phyloP scores from a whole-genome alignment of 2,888 invertebrate species.

The Drosophila infuscata region DNA sequence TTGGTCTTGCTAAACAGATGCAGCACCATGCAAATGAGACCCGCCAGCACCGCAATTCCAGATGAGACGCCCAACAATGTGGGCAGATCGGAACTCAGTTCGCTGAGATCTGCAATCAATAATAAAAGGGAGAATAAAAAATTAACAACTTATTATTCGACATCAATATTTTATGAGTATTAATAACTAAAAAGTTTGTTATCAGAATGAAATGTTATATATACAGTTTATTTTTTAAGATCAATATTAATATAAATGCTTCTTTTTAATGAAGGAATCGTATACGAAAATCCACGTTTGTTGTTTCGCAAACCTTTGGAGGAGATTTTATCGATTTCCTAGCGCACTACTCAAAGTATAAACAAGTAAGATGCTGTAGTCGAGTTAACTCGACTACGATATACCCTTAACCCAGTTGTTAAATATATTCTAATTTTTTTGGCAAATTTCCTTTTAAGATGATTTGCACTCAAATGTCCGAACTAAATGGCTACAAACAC shows the following conservation, averaged over 20 bases:
- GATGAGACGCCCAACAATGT: constrained; percentile 94
- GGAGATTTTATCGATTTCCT: neutral
- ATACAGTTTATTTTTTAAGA: neutral
- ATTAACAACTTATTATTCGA: neutral
- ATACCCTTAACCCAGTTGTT: no score
- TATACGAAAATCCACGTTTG: no score
- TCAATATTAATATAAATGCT: neutral
- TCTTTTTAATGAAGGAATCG: neutral
- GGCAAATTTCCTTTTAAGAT: no score
- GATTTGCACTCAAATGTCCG: no score
- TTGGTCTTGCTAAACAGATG: constrained; percentile 90
- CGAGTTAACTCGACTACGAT: no score
- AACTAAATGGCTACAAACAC: no score
- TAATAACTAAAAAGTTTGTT: neutral
- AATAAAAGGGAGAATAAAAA: neutral
- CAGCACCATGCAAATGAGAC: constrained; percentile 94
- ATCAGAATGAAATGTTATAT: neutral
- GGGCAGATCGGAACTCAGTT: constrained; percentile 93
- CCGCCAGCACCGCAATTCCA: constrained; percentile 94
- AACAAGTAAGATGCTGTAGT: no score
- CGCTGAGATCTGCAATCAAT: constrained; percentile 88
- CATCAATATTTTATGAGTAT: neutral
- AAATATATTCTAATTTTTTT: no score
- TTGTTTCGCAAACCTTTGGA: neutral
- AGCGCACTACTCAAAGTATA: no score